Conservation (phyloP, 2,888 invertebrate species). For the Marronus borbonicus region DNA sequence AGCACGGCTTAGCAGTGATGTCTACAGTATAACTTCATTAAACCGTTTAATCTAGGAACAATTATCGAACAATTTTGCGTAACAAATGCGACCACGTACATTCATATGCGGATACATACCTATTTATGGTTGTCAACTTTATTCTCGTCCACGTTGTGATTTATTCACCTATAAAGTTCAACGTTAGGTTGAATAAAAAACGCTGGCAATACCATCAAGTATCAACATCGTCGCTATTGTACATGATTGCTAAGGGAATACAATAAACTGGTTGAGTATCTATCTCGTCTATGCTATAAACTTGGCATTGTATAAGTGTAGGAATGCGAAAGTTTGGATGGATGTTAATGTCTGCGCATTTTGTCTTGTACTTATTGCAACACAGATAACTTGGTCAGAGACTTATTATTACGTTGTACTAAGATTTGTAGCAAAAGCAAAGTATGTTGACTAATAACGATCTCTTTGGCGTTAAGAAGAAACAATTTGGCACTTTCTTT, state of each 20-base stretch:
- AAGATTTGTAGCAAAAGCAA: too few species aligned
- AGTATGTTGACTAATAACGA: too few species aligned
- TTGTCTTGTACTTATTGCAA: too few species aligned
- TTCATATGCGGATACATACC: not conserved
- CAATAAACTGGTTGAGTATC: not conserved
- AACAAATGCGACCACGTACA: not conserved
- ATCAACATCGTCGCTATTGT: not conserved
- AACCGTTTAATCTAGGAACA: not conserved
- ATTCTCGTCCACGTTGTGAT: not conserved
- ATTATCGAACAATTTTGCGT: not conserved
- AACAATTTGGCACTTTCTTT: too few species aligned
- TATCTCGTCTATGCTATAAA: not conserved
- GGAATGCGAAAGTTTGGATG: too few species aligned
- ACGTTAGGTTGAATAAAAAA: not conserved
- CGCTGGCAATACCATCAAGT: not conserved
- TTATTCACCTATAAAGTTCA: not conserved
- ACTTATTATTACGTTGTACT: too few species aligned
- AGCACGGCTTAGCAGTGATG: not conserved
- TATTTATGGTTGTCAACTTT: conserved; percentile 8
- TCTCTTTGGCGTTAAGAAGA: too few species aligned
- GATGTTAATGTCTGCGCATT: too few species aligned
- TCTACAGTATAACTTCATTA: not conserved
- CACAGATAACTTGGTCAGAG: too few species aligned
- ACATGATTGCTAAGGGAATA: not conserved
- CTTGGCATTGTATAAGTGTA: too few species aligned